Evolutionary conservation across 2,797 vertebrate species (phyloP).

Genomic region (Decapterus maruadsi): DNA sequence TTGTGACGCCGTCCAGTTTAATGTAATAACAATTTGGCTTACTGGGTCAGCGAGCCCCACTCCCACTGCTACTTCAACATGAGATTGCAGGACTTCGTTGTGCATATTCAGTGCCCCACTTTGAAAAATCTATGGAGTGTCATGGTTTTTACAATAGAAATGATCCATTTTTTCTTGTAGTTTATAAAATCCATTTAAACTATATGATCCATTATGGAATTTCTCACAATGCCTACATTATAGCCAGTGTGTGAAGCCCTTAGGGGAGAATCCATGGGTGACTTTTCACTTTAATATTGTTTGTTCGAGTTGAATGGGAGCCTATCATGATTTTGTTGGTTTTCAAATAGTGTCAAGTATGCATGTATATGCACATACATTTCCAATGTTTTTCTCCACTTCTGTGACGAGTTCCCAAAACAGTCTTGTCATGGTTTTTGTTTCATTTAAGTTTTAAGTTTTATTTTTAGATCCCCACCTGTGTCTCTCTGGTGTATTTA

Average conservation of each 20-base stretch:
- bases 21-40: slow-evolving; percentile 52
- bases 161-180: neutral
- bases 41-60: slow-evolving; percentile 45
- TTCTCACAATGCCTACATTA: neutral
- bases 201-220: neutral
- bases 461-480: no score
- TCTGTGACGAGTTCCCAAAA: no score
- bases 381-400: no score
- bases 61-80: slow-evolving; percentile 19
- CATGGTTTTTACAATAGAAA: neutral
- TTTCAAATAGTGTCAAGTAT: no score
- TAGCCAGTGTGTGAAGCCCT: neutral
- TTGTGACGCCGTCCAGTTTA: slow-evolving; percentile 41
- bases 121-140: neutral
- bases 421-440: no score
- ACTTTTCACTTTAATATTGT: no score
- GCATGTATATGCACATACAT: no score
- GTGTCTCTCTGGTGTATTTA: no score
- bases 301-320: no score
- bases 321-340: no score
- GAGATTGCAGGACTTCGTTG: slow-evolving; percentile 1
- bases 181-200: neutral
- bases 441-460: no score
- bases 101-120: slow-evolving; percentile 9
- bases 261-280: neutral